Percentiles rank a stretch among this genome's conserved stretches.
Evolutionary conservation across 30 jellyfish, hydroid and myxozoan species (phyloP).

Genomic region (Chironex yamaguchii): DNA sequence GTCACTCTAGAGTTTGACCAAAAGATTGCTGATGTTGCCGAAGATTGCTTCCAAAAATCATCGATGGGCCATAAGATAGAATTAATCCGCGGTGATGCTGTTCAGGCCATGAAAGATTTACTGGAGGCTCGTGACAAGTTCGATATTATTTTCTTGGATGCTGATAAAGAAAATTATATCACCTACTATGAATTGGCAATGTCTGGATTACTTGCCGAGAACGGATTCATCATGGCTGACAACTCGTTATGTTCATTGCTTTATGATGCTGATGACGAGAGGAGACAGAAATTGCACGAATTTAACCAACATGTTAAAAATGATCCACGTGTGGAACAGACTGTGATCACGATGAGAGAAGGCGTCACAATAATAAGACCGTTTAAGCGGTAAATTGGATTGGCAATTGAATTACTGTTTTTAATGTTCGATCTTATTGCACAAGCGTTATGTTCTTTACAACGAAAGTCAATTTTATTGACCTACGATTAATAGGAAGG

Average conservation of each 20-base stretch:
- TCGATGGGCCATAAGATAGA: slow-evolving; percentile 41
- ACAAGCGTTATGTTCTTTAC: too few relatives aligned
- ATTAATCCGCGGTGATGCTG: slow-evolving; percentile 49
- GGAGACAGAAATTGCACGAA: slow-evolving; percentile 69
- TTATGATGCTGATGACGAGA: slow-evolving; percentile 60
- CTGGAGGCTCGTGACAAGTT: slow-evolving; percentile 41
- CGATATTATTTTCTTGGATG: slow-evolving; percentile 63
- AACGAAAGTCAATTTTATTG: too few relatives aligned
- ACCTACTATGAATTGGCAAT: slow-evolving; percentile 60
- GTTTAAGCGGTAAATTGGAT: too few relatives aligned
- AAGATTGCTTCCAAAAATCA: slow-evolving; percentile 30
- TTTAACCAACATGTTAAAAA: slow-evolving; percentile 67
- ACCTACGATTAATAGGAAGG: too few relatives aligned
- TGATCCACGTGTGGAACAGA: slow-evolving; percentile 65
- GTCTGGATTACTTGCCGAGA: slow-evolving; percentile 60
- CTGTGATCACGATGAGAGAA: slow-evolving; percentile 56
- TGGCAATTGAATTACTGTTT: too few relatives aligned
- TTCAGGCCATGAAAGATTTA: slow-evolving; percentile 51
- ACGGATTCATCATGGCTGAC: slow-evolving; percentile 69
- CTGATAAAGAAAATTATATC: slow-evolving; percentile 64
- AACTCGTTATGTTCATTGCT: slow-evolving; percentile 60
- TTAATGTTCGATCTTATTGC: too few relatives aligned
- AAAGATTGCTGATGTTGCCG: slow-evolving; percentile 60
- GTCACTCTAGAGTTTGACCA: slow-evolving; percentile 58
- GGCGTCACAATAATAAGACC: slow-evolving; percentile 61